Conservation (phyloP, 1,140 invertebrate genomes). For the Cotesia typhae region DNA sequence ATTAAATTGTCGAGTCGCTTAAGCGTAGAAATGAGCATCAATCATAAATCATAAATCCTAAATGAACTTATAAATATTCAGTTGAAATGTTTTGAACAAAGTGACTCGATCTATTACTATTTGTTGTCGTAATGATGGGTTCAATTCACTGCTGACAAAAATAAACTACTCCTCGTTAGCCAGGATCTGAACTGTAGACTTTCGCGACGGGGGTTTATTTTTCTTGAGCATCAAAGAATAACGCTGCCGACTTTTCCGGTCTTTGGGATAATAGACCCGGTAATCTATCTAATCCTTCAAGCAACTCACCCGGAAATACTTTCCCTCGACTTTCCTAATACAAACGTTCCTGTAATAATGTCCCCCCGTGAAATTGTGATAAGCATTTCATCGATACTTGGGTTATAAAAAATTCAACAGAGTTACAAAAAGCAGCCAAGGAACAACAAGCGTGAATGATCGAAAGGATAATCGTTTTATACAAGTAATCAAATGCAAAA, state of each 20-base stretch:
- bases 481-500: constrained; percentile 3
- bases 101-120: too few relatives aligned
- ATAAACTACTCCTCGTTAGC: too few relatives aligned
- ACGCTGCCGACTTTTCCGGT: constrained; percentile 7
- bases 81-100: too few relatives aligned
- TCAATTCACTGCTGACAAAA: too few relatives aligned
- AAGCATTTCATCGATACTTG: background rate
- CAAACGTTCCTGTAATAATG: constrained; percentile 34
- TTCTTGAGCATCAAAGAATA: background rate
- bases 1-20: too few relatives aligned
- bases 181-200: background rate
- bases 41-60: too few relatives aligned
- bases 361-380: constrained; percentile 22
- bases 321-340: constrained; percentile 33
- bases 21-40: too few relatives aligned
- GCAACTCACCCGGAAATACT: constrained; percentile 56
- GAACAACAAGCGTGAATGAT: constrained; percentile 56
- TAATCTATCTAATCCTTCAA: constrained; percentile 64
- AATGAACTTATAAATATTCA: too few relatives aligned
- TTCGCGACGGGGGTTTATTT: constrained; percentile 13
- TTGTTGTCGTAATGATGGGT: too few relatives aligned
- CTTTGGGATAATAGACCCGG: constrained; percentile 44
- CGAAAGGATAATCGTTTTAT: constrained; percentile 41
- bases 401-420: too few relatives aligned
- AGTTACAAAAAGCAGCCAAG: constrained; percentile 1